Percentiles rank a stretch among this genome's conserved stretches.
These are phyloP conservation scores for Tenebrio molitor DNA, from an alignment of 1,140 invertebrate genomes.

Conservation along the genomic window DNA sequence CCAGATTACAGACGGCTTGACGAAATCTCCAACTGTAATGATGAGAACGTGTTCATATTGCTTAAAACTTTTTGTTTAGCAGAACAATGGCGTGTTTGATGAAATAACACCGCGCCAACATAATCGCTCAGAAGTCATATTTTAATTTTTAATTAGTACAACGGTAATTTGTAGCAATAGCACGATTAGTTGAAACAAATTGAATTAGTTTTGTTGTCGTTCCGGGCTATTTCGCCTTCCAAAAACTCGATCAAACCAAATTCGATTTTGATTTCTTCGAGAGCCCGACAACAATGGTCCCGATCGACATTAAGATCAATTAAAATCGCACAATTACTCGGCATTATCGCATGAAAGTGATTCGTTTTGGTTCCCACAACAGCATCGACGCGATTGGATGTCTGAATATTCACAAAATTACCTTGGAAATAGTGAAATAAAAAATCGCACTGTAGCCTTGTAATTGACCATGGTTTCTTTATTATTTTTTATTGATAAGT, in stretches of 20 bases:
- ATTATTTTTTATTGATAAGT: conserved; percentile 40
- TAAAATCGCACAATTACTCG: conserved; percentile 11
- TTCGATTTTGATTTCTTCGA: not conserved
- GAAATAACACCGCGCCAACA: conserved; percentile 20
- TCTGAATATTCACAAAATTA: conserved; percentile 28
- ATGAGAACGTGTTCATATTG: conserved; percentile 23
- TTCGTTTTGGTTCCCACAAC: conserved; percentile 25
- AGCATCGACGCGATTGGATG: conserved; percentile 13
- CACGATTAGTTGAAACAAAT: not conserved
- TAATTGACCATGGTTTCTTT: conserved; percentile 39
- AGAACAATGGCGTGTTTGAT: conserved; percentile 17
- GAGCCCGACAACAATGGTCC: not conserved
- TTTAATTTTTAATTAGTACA: conserved; percentile 15
- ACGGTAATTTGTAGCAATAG: conserved; percentile 1
- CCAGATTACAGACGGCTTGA: conserved; percentile 7
- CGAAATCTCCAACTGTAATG: conserved; percentile 28
- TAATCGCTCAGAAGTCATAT: not conserved
- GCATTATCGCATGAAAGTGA: conserved; percentile 26
- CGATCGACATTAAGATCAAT: not conserved
- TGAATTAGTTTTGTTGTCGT: not conserved
- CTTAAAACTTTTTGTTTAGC: conserved; percentile 29
- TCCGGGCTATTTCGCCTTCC: too few species aligned
- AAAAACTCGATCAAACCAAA: too few species aligned
- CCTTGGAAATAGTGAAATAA: conserved; percentile 1
- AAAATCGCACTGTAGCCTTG: conserved; percentile 30